Evolutionary conservation across 2,888 invertebrate genomes (phyloP), one percentile per base, ranked within the genome.

Genomic region (Luperina nickerlii): DNA sequence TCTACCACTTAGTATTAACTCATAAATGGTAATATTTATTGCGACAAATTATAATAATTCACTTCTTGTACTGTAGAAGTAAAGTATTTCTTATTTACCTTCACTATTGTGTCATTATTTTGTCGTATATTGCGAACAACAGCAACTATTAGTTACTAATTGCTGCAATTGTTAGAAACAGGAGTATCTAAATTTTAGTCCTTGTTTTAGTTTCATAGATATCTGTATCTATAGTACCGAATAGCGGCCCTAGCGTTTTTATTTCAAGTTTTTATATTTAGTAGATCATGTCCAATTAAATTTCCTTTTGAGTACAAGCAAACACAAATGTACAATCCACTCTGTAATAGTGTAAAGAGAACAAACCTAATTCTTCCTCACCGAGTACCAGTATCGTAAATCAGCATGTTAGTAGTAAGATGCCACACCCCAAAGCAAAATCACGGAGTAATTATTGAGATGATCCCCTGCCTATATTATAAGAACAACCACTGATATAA

Each of bases 401-500:
- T 91, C 88, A 95, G 96, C 96, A 96, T 96, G 96, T 89, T 96
- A 95, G 94, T 87, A 88, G 80, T 96, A 96, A 95, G 93, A 91
- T 90, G 91, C 91, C 94, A 95, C 95, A 95, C 91, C 95, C 93
- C 92, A 57, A 89, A 93, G 91, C 92, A 94, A 93, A 90, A 87
- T 93, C 94, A 95, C 96, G 91, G 91, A 93, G 93, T 95, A 94
- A 90, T 89, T 91, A 87, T 92, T 93, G 90, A 94, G 87, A 91
- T 90, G 88, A 90, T 89, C 91, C 90, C 91, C 92, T 91, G 90
- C 89, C 88, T 91, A 89, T 91, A 89, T 90, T 95, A 92, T 96
- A 96, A 95, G 95, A 94, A 90, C 92, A 94, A 94, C 91, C 96
- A 96, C 95, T 96, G 94, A 95, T 93, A 93, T 96, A 95, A 95